Conservation (phyloP, 1,140 invertebrate species). For the Macrostomum lignano region DNA sequence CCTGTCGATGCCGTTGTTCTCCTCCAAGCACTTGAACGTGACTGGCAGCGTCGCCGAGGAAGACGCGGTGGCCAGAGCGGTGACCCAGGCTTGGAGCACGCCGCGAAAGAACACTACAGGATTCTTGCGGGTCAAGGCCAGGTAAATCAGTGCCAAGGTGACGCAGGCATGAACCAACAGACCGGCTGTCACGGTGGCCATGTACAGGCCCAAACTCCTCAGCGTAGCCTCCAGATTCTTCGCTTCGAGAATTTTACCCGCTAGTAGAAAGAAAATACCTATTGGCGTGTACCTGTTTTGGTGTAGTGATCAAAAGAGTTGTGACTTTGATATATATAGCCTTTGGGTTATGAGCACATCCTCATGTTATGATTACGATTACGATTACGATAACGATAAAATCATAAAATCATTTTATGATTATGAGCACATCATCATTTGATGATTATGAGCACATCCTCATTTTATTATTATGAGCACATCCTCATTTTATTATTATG, state of each 20-base stretch:
- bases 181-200: constrained; percentile 56
- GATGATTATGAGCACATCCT: too few relatives aligned
- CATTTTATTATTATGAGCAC: too few relatives aligned
- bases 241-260: constrained; percentile 60
- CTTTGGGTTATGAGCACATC: too few relatives aligned
- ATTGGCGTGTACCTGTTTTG: constrained; percentile 68
- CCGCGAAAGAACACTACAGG: constrained; percentile 33
- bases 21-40: constrained; percentile 69
- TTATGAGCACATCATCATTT: too few relatives aligned
- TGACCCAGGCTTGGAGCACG: constrained; percentile 35
- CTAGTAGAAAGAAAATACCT: constrained; percentile 61
- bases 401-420: too few relatives aligned
- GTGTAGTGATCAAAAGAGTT: too few relatives aligned
- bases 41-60: constrained; percentile 69
- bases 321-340: too few relatives aligned
- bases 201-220: constrained; percentile 59
- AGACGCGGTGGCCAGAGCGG: constrained; percentile 32
- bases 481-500: too few relatives aligned
- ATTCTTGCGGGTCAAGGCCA: constrained; percentile 31
- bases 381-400: too few relatives aligned
- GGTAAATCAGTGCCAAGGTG: constrained; percentile 42
- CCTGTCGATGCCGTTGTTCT: constrained; percentile 55
- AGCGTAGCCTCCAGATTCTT: constrained; percentile 47
- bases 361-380: too few relatives aligned
- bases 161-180: constrained; percentile 62